Conservation (phyloP, 2,113 vertebrate genomes). For the Sarotherodon lohbergeri region DNA sequence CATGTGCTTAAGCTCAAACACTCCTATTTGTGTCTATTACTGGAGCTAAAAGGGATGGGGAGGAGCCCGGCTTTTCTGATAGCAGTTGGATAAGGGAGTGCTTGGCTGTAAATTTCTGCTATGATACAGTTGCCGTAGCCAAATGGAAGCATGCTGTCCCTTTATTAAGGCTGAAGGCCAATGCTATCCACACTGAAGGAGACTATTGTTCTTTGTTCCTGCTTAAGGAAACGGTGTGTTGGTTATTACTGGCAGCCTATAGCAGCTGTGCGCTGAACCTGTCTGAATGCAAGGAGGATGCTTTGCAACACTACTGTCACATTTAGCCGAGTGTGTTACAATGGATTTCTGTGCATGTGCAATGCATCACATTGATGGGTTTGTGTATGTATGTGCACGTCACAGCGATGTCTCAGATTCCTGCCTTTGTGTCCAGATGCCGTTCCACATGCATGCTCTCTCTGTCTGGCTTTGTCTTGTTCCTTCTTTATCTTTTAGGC, state of each 20-base stretch:
- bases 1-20: constrained; percentile 39
- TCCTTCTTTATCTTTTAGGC: constrained; percentile 31
- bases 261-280: constrained; percentile 38
- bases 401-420: constrained; percentile 63
- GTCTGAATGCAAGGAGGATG: constrained; percentile 3
- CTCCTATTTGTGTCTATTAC: constrained; percentile 33
- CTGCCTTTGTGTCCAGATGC: constrained; percentile 74
- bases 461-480: constrained; percentile 24
- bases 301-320: background rate
- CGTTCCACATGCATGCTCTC: constrained; percentile 70
- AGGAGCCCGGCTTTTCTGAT: background rate
- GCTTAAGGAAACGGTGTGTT: constrained; percentile 60
- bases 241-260: constrained; percentile 38
- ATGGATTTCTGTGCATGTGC: background rate
- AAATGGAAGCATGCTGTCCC: constrained; percentile 32
- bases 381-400: constrained; percentile 1
- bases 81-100: background rate
- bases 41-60: constrained; percentile 3
- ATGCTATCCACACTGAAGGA: constrained; percentile 47
- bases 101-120: constrained; percentile 17
- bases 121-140: constrained; percentile 24
- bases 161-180: constrained; percentile 36
- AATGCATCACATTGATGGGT: background rate
- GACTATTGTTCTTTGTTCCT: constrained; percentile 70
- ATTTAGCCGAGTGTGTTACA: background rate